These are phyloP conservation scores for Anguilla obscura DNA, from an alignment of 2,797 vertebrate genomes.

Conservation along the genomic window DNA sequence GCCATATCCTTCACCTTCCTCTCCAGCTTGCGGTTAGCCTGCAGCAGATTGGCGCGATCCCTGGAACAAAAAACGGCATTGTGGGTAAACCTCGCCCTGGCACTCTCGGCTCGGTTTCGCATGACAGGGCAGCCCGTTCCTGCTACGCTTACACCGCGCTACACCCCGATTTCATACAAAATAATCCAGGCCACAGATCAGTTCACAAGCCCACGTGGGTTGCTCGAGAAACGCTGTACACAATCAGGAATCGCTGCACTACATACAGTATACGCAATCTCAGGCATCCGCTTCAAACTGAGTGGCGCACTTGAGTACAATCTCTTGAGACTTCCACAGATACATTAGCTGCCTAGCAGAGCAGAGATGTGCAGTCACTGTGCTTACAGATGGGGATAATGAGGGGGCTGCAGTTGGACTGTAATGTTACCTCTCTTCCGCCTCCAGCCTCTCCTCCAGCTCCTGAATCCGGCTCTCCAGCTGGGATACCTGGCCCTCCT, in stretches of 20 bases:
- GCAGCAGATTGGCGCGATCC: slow-evolving; percentile 87
- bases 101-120: not conserved
- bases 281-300: not conserved
- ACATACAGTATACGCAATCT: not conserved
- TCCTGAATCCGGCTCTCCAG: slow-evolving; percentile 89
- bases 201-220: not conserved
- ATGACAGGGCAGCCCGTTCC: not conserved
- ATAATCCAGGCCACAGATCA: not conserved
- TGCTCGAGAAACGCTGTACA: not conserved
- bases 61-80: slow-evolving; percentile 60
- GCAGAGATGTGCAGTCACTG: not conserved
- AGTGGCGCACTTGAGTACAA: not conserved
- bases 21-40: slow-evolving; percentile 90
- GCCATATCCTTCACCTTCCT: slow-evolving; percentile 94
- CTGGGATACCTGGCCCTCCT: slow-evolving; percentile 87
- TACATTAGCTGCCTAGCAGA: not conserved
- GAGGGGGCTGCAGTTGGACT: not conserved
- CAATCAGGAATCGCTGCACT: not conserved
- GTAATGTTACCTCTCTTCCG: slow-evolving; percentile 85
- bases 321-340: not conserved
- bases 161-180: slow-evolving; percentile 9
- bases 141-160: not conserved
- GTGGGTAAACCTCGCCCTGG: slow-evolving; percentile 11
- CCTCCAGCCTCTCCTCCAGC: slow-evolving; percentile 89
- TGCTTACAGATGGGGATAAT: not conserved